Evolutionary conservation across 2,888 invertebrate species (phyloP), one percentile per base, ranked within the genome.

Genomic region (Cheilosia pagana): DNA sequence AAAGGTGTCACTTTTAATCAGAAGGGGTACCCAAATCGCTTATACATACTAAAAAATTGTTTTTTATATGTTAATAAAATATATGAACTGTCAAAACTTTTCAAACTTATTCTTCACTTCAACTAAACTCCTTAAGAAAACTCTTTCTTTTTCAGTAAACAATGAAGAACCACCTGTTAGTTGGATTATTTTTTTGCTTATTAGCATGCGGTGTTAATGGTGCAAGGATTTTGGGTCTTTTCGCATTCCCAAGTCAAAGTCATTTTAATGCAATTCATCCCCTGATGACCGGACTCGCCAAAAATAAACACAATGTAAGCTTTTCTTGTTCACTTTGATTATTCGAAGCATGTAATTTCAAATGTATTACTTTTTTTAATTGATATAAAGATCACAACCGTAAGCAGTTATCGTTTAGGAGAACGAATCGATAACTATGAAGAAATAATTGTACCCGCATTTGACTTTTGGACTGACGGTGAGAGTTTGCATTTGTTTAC

Each of bases 241-340:
- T 91, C 85, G 90, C 91, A 2, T 91, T 89, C 86, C 89, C 90
- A 28, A 90, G 90, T 55, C 91, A 91, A 87, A 89, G 91, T 72
- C 90, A 91, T 87, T 91, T 92, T 41, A 92, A 92, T 85, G 92
- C 92, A 48, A 89, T 91, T 89, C 90, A 92, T 43, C 88, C 90
- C 0, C 82, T 94, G 55, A 91, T 92, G 88, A 90, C 91, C 57
- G 92, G 91, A 35, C 87, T 93, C 25, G 92, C 92, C 0, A 89
- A 81, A 28, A 90, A 91, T 35, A 93, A 93, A 1, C 93, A 94
- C 81, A 92, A 92, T 67, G 91, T 93, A 87, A 88, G 89, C 82
- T n/a, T 14, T 25, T 12, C 16, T 19, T 45, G 10, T 4, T 16
- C 19, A 19, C 19, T 8, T 16, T 8, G 10, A n/a, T 10, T 8